Percentiles rank a stretch among this genome's conserved stretches.
phyloP scores from a whole-genome alignment of 2,113 vertebrate species.

The Nipponia nippon region DNA sequence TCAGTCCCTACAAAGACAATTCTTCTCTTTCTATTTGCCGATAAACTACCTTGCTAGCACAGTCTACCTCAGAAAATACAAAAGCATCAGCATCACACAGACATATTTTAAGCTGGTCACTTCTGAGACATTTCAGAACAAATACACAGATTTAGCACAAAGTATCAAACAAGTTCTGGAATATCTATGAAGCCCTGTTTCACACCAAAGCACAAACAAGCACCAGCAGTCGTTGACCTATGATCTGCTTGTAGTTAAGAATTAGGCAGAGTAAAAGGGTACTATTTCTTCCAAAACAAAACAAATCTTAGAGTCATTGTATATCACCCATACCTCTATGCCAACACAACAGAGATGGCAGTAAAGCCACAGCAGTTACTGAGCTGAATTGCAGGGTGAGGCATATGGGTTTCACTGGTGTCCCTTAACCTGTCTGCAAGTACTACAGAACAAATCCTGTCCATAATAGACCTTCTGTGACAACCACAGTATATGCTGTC shows the following conservation, averaged over 20 bases:
- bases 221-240: background rate
- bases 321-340: background rate
- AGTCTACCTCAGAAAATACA: background rate
- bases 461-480: background rate
- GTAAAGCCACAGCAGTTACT: background rate
- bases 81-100: background rate
- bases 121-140: background rate
- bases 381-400: background rate
- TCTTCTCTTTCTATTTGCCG: background rate
- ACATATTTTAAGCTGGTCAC: background rate
- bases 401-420: accelerated
- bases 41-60: background rate
- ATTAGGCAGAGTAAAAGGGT: background rate
- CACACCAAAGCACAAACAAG: background rate
- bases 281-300: background rate
- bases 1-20: background rate
- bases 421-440: background rate
- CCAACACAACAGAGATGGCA: background rate
- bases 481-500: background rate
- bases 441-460: background rate
- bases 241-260: background rate
- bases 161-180: background rate
- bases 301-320: background rate
- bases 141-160: background rate
- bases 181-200: background rate